Evolutionary conservation across 2,797 vertebrate species (phyloP), one percentile per base, ranked within the genome.

Genomic region (Syngnathus acus): DNA sequence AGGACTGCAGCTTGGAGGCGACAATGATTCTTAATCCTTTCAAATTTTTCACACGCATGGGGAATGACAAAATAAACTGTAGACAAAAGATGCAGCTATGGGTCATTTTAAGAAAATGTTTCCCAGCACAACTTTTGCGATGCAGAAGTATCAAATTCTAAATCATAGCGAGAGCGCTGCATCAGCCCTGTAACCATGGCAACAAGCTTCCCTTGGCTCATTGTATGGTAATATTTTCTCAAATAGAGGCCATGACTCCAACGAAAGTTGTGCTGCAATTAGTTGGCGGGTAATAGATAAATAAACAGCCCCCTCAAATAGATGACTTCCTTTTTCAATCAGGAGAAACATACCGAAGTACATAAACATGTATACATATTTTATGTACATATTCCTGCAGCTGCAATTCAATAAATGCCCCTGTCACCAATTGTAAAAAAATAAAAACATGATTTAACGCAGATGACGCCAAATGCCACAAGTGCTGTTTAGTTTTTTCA

Each of bases 181-280:
- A 11, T 57, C 23, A 32, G 13, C 54, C 32, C 54, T 1, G 77
- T 86, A 72, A 78, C 87, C 83, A 84, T 72, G 70, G 80, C 76
- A 87, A 87, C 86, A 74, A n/a, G 50, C 45, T 50, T 70, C 66
- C 64, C 40, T 67, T 73, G 78, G 74, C 74, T 75, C 64, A 65
- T 1, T 55, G 65, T 9, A 37, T 26, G 74, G 63, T 64, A 39
- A 61, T 43, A 48, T 55, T 75, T 57, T 57, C 14, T 2, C 26
- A 53, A 11, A 37, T 68, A 6, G 38, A 40, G n/a, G 37, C 58
- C 58, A 57, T 37, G 19, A 9, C 37, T 67, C 58, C n/a, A 48
- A 65, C 17, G 64, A 65, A 57, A 40, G 73, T 14, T 13, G 16
- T 9, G n/a, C 6, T 3, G 23, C 37, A 70, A 32, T 17, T 62